Base-by-base conservation (phyloP, 2,113 vertebrate genomes). In the Lamprologus tigripictilis region DNA sequence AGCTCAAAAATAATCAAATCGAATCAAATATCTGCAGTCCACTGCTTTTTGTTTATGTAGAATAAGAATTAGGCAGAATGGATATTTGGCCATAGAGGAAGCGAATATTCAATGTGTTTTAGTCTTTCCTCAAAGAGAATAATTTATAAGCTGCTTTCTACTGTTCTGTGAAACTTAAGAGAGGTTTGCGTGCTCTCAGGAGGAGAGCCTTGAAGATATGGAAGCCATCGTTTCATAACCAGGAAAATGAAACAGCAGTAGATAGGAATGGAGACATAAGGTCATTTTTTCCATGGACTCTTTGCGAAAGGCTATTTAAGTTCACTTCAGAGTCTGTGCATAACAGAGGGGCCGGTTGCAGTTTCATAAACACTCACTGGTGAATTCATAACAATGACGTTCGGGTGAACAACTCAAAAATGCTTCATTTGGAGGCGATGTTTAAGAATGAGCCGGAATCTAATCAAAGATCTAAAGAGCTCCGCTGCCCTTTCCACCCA, bases 211-310 rank as follows among this genome's bases (percentile, higher is more conserved):
- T 86, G 82, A 82, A 91, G 90, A 89, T 61, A 54, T 57, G 71
- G 55, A 91, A 19, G 13, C 13, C 85, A 83, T 61, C 8, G 37
- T 94, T 94, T 93, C 90, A 93, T 91, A 93, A 92, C 82, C 68
- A 81, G 92, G 89, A 94, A 94, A 94, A 94, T 84, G 28, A 92
- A 92, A 89, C 86, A 31, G 93, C 89, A 94, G 85, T 85, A 90
- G 91, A 93, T 90, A 94, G 92, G 91, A 95, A 94, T 93, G 87
- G 86, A 94, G 92, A 93, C 91, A 91, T 92, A 84, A 66, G 91
- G 92, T 96, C 78, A 95, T 88, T 86, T 93, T 96, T 96, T 95
- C 95, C 95, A 90, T 88, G 40, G 82, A 86, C 73, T 85, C 81
- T 85, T 83, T 54, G 88, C 8, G 3, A 87, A 92, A 87, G 85